These are phyloP conservation scores for Hemitrygon akajei DNA, from an alignment of 2,797 vertebrate genomes.

Conservation along the genomic window DNA sequence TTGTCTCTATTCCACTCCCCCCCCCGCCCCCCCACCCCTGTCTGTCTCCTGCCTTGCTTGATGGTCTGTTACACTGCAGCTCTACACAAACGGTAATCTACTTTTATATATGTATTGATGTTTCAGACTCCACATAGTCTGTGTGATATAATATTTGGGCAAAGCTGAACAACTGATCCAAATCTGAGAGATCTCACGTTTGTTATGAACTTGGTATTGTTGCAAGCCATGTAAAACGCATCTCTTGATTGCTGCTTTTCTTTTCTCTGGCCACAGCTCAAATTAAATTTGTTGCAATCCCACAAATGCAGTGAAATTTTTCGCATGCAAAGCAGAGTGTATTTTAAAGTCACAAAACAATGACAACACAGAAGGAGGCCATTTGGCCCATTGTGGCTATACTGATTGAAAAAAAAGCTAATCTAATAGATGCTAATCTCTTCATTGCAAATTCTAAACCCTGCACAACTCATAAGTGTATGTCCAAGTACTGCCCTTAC, in stretches of 20 bases:
- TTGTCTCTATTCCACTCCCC: neutral
- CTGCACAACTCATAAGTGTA: too few species aligned
- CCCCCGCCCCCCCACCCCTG: too few species aligned
- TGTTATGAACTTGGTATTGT: neutral
- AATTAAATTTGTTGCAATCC: neutral
- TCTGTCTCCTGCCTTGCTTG: neutral
- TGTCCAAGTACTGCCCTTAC: too few species aligned
- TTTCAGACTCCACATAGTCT: neutral
- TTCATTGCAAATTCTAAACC: too few species aligned
- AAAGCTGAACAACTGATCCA: constrained; percentile 30
- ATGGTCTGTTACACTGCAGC: neutral
- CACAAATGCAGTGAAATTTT: neutral
- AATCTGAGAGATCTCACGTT: constrained; percentile 5
- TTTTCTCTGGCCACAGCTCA: neutral
- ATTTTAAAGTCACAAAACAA: too few species aligned
- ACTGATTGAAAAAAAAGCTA: too few species aligned
- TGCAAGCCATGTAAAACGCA: neutral
- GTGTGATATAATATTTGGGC: constrained; percentile 16
- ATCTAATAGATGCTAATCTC: too few species aligned
- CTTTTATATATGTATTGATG: neutral
- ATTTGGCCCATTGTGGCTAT: too few species aligned
- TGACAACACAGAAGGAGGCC: too few species aligned
- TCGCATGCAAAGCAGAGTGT: neutral
- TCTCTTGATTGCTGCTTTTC: neutral
- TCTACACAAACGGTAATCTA: neutral